Percentiles rank a stretch among this genome's conserved stretches.
These are phyloP conservation scores for Lithobates pipiens DNA, from an alignment of 2,797 vertebrate genomes.

Conservation along the genomic window DNA sequence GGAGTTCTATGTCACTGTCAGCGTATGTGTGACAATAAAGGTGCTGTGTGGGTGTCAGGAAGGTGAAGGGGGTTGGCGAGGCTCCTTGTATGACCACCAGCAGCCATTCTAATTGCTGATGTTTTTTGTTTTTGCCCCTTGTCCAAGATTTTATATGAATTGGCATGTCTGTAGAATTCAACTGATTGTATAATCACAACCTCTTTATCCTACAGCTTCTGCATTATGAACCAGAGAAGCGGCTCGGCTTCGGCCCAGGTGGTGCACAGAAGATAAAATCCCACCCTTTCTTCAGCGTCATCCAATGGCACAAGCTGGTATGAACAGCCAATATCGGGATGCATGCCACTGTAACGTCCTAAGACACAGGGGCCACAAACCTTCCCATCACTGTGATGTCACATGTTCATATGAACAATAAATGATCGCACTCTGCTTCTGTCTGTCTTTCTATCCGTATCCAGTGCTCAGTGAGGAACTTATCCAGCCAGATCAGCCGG, in stretches of 20 bases:
- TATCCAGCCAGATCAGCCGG: too few species aligned
- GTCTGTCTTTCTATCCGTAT: background rate
- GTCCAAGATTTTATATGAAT: too few species aligned
- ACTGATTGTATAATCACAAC: background rate
- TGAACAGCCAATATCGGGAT: slow-evolving; percentile 14
- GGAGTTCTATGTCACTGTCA: too few species aligned
- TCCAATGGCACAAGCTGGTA: slow-evolving; percentile 87
- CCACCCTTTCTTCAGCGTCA: slow-evolving; percentile 89
- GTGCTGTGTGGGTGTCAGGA: too few species aligned
- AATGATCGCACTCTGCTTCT: background rate
- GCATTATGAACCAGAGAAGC: slow-evolving; percentile 86
- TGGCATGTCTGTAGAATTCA: too few species aligned
- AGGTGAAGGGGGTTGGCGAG: too few species aligned
- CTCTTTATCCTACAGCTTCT: slow-evolving; percentile 80
- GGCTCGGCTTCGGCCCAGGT: slow-evolving; percentile 86
- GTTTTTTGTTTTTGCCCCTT: too few species aligned
- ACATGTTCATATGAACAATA: background rate
- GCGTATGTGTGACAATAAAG: too few species aligned
- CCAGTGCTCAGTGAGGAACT: too few species aligned
- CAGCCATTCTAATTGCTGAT: too few species aligned
- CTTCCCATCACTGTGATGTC: background rate
- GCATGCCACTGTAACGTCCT: background rate
- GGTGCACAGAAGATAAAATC: slow-evolving; percentile 90
- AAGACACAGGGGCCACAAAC: background rate
- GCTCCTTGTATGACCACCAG: too few species aligned